Conservation (phyloP, 2,888 invertebrate genomes). For the Cosmia trapezina region DNA sequence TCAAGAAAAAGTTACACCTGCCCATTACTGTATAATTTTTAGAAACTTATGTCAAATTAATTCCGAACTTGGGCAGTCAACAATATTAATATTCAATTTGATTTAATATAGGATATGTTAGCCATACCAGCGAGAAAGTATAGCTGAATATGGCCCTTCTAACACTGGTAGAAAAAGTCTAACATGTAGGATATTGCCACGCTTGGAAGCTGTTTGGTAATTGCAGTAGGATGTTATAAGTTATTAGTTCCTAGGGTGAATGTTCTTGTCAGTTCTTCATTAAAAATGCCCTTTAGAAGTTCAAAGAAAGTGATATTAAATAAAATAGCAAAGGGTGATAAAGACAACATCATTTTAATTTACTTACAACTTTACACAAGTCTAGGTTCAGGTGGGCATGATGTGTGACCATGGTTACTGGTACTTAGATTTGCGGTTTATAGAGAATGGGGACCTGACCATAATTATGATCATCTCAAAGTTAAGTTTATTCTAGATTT, state of each 20-base stretch:
- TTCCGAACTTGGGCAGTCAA: slow-evolving; percentile 28
- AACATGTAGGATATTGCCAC: slow-evolving; percentile 27
- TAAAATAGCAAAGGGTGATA: not conserved
- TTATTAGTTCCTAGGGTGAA: slow-evolving; percentile 31
- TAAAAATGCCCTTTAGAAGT: slow-evolving; percentile 10
- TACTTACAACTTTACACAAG: not conserved
- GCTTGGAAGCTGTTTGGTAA: slow-evolving; percentile 32
- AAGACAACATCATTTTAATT: slow-evolving; percentile 2
- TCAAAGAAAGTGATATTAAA: not conserved
- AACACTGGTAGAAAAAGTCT: slow-evolving; percentile 32
- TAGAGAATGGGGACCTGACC: no score
- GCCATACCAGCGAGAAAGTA: slow-evolving; percentile 26
- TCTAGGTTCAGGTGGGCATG: not conserved
- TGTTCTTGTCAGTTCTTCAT: slow-evolving; percentile 12
- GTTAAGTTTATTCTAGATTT: no score
- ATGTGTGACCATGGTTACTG: not conserved
- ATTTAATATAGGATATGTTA: slow-evolving; percentile 41
- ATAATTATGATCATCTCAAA: no score
- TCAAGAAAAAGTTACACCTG: slow-evolving; percentile 36
- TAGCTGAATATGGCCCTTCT: slow-evolving; percentile 30
- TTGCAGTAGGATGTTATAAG: slow-evolving; percentile 26
- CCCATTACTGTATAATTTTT: slow-evolving; percentile 19
- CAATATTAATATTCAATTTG: slow-evolving; percentile 51
- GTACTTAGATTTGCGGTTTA: no score
- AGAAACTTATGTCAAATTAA: slow-evolving; percentile 44